These are phyloP conservation scores for Phthorimaea operculella DNA, from an alignment of 1,140 invertebrate genomes.

Conservation along the genomic window DNA sequence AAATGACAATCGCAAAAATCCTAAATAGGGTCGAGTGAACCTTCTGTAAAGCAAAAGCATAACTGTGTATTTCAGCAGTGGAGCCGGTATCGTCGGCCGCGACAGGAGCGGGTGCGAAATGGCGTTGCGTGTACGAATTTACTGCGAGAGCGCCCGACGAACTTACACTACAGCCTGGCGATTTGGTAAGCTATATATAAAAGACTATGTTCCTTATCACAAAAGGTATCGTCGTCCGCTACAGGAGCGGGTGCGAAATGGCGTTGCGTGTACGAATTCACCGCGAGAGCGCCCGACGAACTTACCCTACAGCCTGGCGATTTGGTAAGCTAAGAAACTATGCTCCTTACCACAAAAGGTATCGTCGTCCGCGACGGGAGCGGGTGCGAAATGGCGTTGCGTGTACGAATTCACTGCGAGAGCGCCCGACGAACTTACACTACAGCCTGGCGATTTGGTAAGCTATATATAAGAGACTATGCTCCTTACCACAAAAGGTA, in stretches of 20 bases:
- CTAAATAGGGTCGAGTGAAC: too few relatives aligned
- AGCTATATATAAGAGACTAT: constrained; percentile 75
- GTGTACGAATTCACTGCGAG: too few relatives aligned
- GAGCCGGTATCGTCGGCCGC: constrained; percentile 23
- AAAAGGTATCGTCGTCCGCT: constrained; percentile 21
- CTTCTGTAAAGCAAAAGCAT: too few relatives aligned
- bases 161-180: constrained; percentile 92
- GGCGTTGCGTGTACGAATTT: constrained; percentile 94
- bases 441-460: too few relatives aligned
- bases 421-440: too few relatives aligned
- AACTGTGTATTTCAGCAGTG: constrained; percentile 19
- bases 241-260: constrained; percentile 75
- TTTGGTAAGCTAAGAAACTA: constrained; percentile 79
- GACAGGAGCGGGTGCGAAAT: constrained; percentile 68
- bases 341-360: too few relatives aligned
- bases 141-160: constrained; percentile 93
- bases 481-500: too few relatives aligned
- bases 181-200: constrained; percentile 82
- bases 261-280: constrained; percentile 94
- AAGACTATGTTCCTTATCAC: too few relatives aligned
- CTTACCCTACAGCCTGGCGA: constrained; percentile 95
- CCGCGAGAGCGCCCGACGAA: constrained; percentile 92
- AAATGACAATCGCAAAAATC: too few relatives aligned
- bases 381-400: too few relatives aligned
- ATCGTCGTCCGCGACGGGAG: too few relatives aligned